Base-by-base conservation (phyloP, 2,797 vertebrate genomes). In the Syngnathus acus region DNA sequence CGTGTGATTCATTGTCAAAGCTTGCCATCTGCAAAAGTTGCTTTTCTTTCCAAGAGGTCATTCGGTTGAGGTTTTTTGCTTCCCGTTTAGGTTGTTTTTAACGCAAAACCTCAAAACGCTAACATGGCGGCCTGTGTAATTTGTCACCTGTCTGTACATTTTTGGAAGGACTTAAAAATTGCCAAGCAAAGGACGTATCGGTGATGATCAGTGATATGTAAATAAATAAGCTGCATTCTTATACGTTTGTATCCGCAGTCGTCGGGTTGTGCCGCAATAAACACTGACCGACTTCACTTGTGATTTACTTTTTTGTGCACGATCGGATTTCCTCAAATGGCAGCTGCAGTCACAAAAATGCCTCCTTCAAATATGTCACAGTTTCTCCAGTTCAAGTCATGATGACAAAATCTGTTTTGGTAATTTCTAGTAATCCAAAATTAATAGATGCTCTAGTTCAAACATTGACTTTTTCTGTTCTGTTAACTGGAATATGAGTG, bases 201-300 rank as follows among this genome's bases (percentile, higher is more conserved):
- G 53, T 37, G 55, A 38, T 9, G 26, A 21, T 40, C 59, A n/a
- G 14, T 32, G 42, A 87, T 89, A 78, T 95, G 94, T 95, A 94
- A 92, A 97, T 96, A 95, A 84, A 87, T 89, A 84, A 88, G 79
- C 55, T 37, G 55, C 26, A 57, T 57, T 93, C 80, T 90, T 92
- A 89, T 86, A 84, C 85, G 78, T 45, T 74, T 82, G 76, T 88
- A 83, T 76, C 78, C 68, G 79, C 78, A 79, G 64, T 86, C 74
- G 85, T 76, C 74, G 78, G 82, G 73, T 81, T 83, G 64, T 74
- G 73, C 75, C 72, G 73, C 77, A 89, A 87, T 86, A 88, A 88
- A 89, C 81, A 80, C 82, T 77, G 82, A 84, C 76, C 5, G 51
- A 68, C 80, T 82, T 65, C 26, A 7, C 6, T 38, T 38, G 54